Evolutionary conservation across 2,113 vertebrate species (phyloP).

Genomic region (Rhinolophus ferrumequinum): DNA sequence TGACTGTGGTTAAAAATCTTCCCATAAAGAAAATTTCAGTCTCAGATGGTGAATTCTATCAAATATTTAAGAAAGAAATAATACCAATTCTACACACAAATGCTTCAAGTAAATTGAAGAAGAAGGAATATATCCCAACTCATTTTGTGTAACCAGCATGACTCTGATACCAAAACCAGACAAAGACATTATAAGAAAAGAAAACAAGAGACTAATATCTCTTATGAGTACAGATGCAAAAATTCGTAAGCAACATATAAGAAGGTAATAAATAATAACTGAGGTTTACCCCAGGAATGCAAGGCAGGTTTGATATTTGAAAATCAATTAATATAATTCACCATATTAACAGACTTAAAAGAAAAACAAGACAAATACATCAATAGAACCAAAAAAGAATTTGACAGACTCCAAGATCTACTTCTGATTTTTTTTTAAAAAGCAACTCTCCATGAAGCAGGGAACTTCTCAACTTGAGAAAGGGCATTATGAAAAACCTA

Average conservation of each 20-base stretch:
- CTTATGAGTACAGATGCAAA: slow-evolving; percentile 15
- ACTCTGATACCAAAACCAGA: background rate
- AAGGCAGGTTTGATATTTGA: background rate
- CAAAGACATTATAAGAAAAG: background rate
- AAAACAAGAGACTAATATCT: background rate
- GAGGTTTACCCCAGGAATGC: background rate
- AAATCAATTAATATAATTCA: slow-evolving; percentile 41
- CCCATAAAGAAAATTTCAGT: background rate
- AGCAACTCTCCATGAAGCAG: background rate
- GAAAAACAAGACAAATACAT: background rate
- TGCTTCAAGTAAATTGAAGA: slow-evolving; percentile 17
- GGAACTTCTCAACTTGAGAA: background rate
- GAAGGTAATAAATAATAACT: background rate
- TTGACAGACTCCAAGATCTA: background rate
- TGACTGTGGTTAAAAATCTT: background rate
- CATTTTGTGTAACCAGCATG: background rate
- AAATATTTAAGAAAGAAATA: slow-evolving; percentile 26
- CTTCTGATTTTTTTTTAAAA: slow-evolving; percentile 41
- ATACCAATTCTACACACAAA: slow-evolving; percentile 24
- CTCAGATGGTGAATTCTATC: background rate
- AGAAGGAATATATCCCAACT: background rate
- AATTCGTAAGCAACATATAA: background rate
- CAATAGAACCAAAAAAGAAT: background rate
- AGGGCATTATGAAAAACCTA: background rate
- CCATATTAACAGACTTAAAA: slow-evolving; percentile 1